These are phyloP conservation scores for Pseudorhiza aurosa DNA, from an alignment of 30 jellyfish, hydroid and myxozoan genomes.

Conservation along the genomic window DNA sequence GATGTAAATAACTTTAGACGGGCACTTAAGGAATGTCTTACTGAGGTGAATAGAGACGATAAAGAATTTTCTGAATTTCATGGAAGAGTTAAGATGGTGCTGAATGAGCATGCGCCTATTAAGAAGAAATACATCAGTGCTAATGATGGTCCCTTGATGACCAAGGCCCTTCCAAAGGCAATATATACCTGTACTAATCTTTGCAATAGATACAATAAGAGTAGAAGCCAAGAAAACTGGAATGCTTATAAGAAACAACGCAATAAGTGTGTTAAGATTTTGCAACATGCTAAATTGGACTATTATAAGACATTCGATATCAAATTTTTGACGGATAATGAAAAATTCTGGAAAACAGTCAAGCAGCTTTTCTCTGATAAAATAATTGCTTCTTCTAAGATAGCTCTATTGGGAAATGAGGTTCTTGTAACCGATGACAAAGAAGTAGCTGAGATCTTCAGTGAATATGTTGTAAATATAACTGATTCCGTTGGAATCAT, in stretches of 20 bases:
- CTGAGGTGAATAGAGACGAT: neutral
- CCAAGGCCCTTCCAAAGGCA: too few relatives aligned
- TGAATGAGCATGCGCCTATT: too few relatives aligned
- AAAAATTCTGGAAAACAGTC: conserved; percentile 39
- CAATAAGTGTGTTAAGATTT: neutral
- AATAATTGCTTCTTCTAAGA: too few relatives aligned
- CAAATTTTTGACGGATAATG: conserved; percentile 12
- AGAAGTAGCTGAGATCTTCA: conserved; percentile 32
- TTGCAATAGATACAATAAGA: neutral
- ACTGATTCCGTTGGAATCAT: too few relatives aligned
- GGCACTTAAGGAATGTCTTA: too few relatives aligned
- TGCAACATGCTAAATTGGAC: neutral
- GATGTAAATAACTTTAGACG: too few relatives aligned
- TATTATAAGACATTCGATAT: conserved; percentile 11
- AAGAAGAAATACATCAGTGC: too few relatives aligned
- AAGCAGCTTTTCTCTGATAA: too few relatives aligned
- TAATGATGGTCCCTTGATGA: too few relatives aligned
- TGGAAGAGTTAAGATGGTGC: too few relatives aligned
- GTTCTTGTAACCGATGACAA: conserved; percentile 24
- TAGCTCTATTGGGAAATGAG: conserved; percentile 18
- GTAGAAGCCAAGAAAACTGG: conserved; percentile 16
- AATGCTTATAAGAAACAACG: conserved; percentile 16
- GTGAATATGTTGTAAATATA: too few relatives aligned
- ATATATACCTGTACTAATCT: neutral
- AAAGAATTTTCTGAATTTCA: neutral